A percentile compares a stretch with the other conserved stretches of the same genome.
These are phyloP conservation scores for Toxotes jaculatrix DNA, from an alignment of 2,113 vertebrate species.

Conservation along the genomic window DNA sequence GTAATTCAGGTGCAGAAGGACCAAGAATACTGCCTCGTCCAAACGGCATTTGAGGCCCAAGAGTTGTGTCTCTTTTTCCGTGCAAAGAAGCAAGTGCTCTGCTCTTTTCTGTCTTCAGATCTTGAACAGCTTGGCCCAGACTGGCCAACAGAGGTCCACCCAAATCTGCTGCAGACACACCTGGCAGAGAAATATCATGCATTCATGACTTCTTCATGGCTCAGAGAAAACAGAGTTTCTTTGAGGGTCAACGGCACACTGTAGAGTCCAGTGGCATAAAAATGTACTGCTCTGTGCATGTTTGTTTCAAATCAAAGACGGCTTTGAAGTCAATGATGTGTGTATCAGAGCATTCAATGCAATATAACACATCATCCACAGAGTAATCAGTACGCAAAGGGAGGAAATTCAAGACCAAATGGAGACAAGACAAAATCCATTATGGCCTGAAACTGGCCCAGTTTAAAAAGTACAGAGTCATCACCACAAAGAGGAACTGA, in stretches of 20 bases:
- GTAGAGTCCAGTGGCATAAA: constrained; percentile 4
- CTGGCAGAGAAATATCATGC: constrained; percentile 75
- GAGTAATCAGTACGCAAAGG: not conserved
- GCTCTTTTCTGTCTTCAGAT: constrained; percentile 58
- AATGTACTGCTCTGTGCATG: not conserved
- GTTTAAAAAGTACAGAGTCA: constrained; percentile 20
- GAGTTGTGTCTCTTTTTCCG: constrained; percentile 20
- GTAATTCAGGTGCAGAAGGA: constrained; percentile 30
- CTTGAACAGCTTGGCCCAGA: constrained; percentile 59
- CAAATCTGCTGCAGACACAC: constrained; percentile 71
- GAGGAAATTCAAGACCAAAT: constrained; percentile 22
- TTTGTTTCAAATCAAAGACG: not conserved
- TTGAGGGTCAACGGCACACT: constrained; percentile 30
- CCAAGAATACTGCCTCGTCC: constrained; percentile 6
- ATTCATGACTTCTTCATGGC: constrained; percentile 54
- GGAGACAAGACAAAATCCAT: constrained; percentile 18
- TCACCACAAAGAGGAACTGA: constrained; percentile 30
- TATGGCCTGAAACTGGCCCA: constrained; percentile 38
- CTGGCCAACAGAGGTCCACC: constrained; percentile 57
- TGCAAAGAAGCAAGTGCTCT: constrained; percentile 23
- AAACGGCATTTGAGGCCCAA: constrained; percentile 15
- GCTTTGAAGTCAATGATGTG: not conserved
- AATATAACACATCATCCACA: constrained; percentile 39
- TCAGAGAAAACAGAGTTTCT: constrained; percentile 39
- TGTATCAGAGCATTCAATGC: constrained; percentile 27